Evolutionary conservation across 2,888 invertebrate species (phyloP).

Genomic region (Vesta saturnalis): DNA sequence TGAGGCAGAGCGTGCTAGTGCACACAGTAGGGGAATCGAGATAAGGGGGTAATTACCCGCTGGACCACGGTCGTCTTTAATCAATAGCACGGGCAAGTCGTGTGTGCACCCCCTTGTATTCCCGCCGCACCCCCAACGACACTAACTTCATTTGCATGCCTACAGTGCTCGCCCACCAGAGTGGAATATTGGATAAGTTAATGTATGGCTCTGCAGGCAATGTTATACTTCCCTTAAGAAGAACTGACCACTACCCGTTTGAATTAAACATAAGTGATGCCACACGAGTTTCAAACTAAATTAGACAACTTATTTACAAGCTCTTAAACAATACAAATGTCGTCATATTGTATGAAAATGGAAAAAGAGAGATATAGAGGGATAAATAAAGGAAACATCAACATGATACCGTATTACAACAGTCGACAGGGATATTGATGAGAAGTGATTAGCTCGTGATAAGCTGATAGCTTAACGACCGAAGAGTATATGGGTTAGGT

Average conservation of each 20-base stretch:
- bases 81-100: constrained; percentile 59
- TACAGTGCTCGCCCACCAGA: constrained; percentile 59
- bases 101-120: constrained; percentile 46
- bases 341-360: constrained; percentile 14
- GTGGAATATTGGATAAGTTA: constrained; percentile 63
- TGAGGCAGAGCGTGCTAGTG: constrained; percentile 39
- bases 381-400: constrained; percentile 19
- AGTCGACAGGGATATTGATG: constrained; percentile 48
- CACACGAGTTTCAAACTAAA: constrained; percentile 35
- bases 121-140: constrained; percentile 51
- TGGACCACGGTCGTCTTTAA: constrained; percentile 63
- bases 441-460: constrained; percentile 49
- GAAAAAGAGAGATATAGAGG: constrained; percentile 12
- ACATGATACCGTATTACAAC: constrained; percentile 31
- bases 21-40: constrained; percentile 52
- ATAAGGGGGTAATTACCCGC: constrained; percentile 62
- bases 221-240: constrained; percentile 44
- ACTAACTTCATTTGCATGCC: constrained; percentile 65
- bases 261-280: constrained; percentile 37
- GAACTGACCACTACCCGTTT: constrained; percentile 46
- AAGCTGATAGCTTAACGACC: constrained; percentile 43
- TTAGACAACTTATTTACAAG: constrained; percentile 32
- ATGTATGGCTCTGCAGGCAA: constrained; percentile 57
- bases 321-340: constrained; percentile 26
- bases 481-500: constrained; percentile 28